Base-by-base conservation (phyloP, 2,888 invertebrate species). In the Perizoma affinitatum region DNA sequence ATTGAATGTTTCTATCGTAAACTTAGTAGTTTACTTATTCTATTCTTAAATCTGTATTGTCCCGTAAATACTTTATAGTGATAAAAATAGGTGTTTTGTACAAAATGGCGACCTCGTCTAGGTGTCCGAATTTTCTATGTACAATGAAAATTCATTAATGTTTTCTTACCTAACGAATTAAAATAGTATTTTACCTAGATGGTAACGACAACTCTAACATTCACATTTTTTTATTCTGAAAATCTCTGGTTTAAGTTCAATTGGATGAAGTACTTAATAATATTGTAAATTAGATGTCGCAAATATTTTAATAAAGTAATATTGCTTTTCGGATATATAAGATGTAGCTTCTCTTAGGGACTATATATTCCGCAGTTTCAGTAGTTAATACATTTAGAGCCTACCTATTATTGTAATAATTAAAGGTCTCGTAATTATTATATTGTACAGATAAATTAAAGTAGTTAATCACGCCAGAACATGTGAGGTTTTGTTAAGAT, bases 401-500 rank as follows among this genome's bases (percentile, higher is more conserved):
- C 82, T 83, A 84, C 84, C 83, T 87, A 87, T 83, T 83, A 87
- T 83, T 85, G 82, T 87, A 85, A 86, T 87, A 83, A 87, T 85
- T 87, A 88, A 89, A 88, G 86, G 90, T 90, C 89, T 91, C 90
- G 88, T 90, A 90, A 88, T 86, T 85, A 87, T 88, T 88, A 88
- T 84, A 89, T 83, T 91, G 91, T 92, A 92, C 91, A 92, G 91
- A 83, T 90, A 89, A 89, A 87, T 86, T 89, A 91, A 90, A 86
- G 87, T 92, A 92, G 91, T 87, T 82, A 86, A 86, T 87, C 89
- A 87, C 90, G 88, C 88, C 86, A 86, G 86, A 85, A 78, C 58
- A 87, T 88, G 90, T 88, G 89, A 88, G 80, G 85, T 87, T 88
- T 89, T 87, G 88, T 90, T 90, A 90, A 90, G 90, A 88, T 86